Conservation (phyloP, 2,797 vertebrate species). For the Gastrophryne carolinensis region DNA sequence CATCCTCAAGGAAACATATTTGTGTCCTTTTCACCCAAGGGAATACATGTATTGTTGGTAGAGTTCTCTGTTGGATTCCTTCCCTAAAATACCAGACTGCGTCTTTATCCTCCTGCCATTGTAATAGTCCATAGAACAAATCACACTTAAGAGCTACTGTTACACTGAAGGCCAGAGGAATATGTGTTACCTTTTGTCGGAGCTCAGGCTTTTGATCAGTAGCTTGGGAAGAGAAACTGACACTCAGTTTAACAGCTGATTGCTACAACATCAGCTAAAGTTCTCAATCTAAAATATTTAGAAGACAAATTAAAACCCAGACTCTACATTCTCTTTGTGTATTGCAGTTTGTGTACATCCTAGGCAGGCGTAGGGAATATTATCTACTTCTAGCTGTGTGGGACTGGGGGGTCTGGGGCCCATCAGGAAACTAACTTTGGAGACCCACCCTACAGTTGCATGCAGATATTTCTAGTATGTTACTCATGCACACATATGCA, state of each 20-base stretch:
- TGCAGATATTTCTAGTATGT: no score
- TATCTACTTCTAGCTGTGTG: not conserved
- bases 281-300: constrained; percentile 13
- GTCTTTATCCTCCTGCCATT: constrained; percentile 9
- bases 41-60: not conserved
- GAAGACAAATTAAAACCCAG: not conserved
- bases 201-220: not conserved
- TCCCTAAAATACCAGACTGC: constrained; percentile 2
- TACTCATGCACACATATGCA: no score
- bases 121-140: constrained; percentile 30
- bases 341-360: not conserved
- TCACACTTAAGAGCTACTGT: not conserved
- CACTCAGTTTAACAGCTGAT: not conserved
- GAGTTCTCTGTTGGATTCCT: not conserved
- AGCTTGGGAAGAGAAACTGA: not conserved
- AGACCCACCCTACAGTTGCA: no score
- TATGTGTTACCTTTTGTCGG: constrained; percentile 11
- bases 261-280: not conserved
- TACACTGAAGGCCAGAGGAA: constrained; percentile 15
- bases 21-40: not conserved
- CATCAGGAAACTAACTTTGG: no score
- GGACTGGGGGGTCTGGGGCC: no score
- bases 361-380: not conserved
- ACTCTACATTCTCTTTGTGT: not conserved
- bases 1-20: not conserved